Percentiles rank a stretch among this genome's conserved stretches.
Conservation (phyloP, 2,888 invertebrate genomes). For the Germaria angustata region DNA sequence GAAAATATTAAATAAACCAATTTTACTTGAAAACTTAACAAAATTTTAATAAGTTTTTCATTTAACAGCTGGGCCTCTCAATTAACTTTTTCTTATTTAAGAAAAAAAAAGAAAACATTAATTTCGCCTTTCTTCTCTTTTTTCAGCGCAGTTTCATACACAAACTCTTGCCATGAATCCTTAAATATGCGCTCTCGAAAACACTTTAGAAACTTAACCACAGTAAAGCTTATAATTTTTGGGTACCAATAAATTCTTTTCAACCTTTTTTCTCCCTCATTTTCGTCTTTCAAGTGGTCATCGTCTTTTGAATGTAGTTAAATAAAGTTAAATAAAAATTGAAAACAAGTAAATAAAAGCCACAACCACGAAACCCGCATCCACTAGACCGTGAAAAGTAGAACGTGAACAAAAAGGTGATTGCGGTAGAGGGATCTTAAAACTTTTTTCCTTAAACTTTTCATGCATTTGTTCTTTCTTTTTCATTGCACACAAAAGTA, state of each 20-base stretch:
- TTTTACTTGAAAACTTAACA: neutral
- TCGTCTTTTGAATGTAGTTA: neutral
- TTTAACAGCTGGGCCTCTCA: neutral
- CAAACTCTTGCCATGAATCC: neutral
- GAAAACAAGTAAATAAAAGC: constrained; percentile 6
- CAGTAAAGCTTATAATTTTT: constrained; percentile 33
- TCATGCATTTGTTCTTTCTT: neutral
- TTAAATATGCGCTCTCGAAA: constrained; percentile 1
- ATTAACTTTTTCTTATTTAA: neutral
- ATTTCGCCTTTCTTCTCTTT: neutral
- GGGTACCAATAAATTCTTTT: constrained; percentile 45
- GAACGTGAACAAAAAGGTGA: constrained; percentile 10
- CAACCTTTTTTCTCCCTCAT: neutral
- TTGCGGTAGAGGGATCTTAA: neutral
- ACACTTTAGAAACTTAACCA: constrained; percentile 25
- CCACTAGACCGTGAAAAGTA: neutral
- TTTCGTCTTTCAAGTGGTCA: constrained; percentile 29
- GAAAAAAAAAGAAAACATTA: neutral
- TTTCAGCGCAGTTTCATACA: too few relatives aligned
- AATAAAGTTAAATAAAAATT: neutral
- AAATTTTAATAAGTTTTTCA: neutral
- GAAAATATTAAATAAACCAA: neutral
- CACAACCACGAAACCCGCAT: constrained; percentile 21
- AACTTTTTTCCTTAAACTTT: constrained; percentile 15
- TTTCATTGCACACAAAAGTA: constrained; percentile 31